Evolutionary conservation across 1,140 invertebrate species (phyloP).

Genomic region (Calliopsis andreniformis): DNA sequence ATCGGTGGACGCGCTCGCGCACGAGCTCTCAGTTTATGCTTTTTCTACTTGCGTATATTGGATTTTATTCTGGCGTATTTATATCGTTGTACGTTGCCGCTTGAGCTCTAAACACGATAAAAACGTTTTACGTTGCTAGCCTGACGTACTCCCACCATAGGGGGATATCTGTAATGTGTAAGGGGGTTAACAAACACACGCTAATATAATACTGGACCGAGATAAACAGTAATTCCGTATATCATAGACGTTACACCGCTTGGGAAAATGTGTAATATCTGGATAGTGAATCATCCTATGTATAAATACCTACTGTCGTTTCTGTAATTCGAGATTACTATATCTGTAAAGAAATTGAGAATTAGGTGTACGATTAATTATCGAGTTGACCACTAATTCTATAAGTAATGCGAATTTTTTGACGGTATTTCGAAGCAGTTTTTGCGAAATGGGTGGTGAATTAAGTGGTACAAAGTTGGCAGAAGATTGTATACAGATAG

Average conservation of each 20-base stretch:
- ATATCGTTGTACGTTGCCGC: constrained; percentile 22
- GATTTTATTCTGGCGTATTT: constrained; percentile 39
- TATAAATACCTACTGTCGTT: too few species aligned
- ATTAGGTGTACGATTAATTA: too few species aligned
- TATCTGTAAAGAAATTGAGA: too few species aligned
- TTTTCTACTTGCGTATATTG: constrained; percentile 29
- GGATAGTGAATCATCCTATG: too few species aligned
- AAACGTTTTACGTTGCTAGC: not conserved
- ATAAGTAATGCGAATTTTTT: too few species aligned
- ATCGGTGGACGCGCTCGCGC: constrained; percentile 5
- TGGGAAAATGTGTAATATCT: too few species aligned
- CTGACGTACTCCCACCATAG: constrained; percentile 2
- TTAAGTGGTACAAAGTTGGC: too few species aligned
- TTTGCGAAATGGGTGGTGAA: too few species aligned
- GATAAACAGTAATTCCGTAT: not conserved
- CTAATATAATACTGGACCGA: not conserved
- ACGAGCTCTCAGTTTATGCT: constrained; percentile 2
- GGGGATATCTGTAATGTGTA: not conserved
- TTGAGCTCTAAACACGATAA: constrained; percentile 17
- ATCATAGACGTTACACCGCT: not conserved
- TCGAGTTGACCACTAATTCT: too few species aligned
- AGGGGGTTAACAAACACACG: not conserved
- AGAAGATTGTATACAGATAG: too few species aligned
- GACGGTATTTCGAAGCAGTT: too few species aligned
- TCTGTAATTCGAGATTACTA: too few species aligned